phyloP scores from a whole-genome alignment of 2,113 vertebrate species.

The Antigone vipio region DNA sequence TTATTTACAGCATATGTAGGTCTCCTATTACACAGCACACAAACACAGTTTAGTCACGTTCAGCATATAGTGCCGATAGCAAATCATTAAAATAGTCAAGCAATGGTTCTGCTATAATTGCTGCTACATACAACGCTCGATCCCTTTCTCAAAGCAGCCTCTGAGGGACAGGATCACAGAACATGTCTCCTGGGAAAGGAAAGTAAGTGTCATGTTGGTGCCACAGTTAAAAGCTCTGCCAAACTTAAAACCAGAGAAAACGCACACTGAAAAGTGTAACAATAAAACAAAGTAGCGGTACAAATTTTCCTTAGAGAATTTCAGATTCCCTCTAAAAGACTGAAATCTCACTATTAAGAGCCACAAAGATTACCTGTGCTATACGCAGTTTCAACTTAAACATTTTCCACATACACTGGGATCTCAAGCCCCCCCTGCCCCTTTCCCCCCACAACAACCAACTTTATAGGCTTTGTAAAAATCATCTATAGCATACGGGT shows the following conservation, averaged over 20 bases:
- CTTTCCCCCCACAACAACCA: not conserved
- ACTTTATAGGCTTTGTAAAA: conserved; percentile 1
- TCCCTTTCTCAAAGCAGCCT: not conserved
- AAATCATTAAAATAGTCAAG: not conserved
- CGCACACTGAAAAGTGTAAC: not conserved
- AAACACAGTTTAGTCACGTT: not conserved
- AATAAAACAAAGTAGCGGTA: not conserved
- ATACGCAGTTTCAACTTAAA: not conserved
- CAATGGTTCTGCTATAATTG: not conserved
- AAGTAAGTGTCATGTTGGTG: not conserved
- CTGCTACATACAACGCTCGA: not conserved
- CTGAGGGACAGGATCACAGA: not conserved
- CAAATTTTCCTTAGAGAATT: not conserved
- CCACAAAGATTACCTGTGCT: not conserved
- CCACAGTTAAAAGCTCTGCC: not conserved
- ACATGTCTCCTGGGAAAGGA: not conserved
- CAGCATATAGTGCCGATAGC: not conserved
- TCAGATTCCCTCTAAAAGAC: not conserved
- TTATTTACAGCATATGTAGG: not conserved
- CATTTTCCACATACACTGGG: not conserved
- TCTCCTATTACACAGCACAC: not conserved
- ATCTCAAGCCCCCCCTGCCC: not conserved
- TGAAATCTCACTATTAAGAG: not conserved
- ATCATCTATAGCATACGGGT: not conserved
- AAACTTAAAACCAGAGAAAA: not conserved